Base-by-base conservation (phyloP, 1,140 invertebrate species). In the Drosophila watanabei region DNA sequence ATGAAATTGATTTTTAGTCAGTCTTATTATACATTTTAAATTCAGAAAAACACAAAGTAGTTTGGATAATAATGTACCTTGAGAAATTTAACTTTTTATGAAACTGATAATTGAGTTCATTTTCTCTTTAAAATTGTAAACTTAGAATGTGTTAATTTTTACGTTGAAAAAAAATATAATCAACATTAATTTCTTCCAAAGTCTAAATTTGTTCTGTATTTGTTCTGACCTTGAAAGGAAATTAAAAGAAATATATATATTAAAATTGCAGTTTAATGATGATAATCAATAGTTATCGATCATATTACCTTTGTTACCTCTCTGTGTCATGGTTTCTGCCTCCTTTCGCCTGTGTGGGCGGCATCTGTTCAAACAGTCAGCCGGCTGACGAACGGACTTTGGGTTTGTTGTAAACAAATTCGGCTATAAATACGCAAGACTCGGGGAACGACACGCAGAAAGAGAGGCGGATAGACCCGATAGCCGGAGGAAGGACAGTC, bases 361-460 rank as follows among this genome's bases (percentile, higher is more conserved):
- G 71, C 66, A 58, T 41, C 54, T 46, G 58, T 56, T 87, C 43
- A 24, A 69, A 77, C 52, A 51, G 45, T 37, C 64, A 28, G 51
- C 51, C 75, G 76, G 61, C 46, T 41, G 71, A 41, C 49, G 46
- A 48, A 16, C 69, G 84, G 78, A 84, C 84, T 88, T 88, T 88
- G 73, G 64, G 66, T 81, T 71, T 64, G 72, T 80, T 88, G 84
- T 88, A 88, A 88, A 88, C 80, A 81, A 66, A 77, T 73, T 79
- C 9, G 11, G 61, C 51, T 58, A 82, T 61, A 73, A 82, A 82
- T 79, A 80, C 16, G 56, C 41, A 79, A 75, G 57, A 46, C 28
- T 61, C 43, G 49, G 35, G n/a, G 14, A 28, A 35, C 20, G 24
- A 41, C 35, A 35, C 58, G 51, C 20, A 59, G 61, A 66, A 24